These are phyloP conservation scores for Tetragonula clypearis DNA, from an alignment of 1,140 invertebrate species.

Conservation along the genomic window DNA sequence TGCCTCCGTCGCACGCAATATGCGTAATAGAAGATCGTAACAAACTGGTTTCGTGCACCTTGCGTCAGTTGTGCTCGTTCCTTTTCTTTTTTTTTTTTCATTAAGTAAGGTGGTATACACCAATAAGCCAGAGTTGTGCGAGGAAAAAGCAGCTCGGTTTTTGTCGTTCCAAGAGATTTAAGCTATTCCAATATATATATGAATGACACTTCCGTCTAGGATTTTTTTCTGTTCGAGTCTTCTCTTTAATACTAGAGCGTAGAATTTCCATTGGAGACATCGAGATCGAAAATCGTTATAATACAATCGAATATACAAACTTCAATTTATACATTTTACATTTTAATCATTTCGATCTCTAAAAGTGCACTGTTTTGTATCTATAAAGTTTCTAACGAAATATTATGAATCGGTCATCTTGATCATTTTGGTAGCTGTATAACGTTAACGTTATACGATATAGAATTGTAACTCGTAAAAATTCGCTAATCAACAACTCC, in stretches of 20 bases:
- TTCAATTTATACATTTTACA: no score
- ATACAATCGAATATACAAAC: no score
- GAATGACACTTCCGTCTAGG: background rate
- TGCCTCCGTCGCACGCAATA: constrained; percentile 48
- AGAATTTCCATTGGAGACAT: no score
- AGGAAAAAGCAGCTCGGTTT: constrained; percentile 37
- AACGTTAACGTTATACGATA: no score
- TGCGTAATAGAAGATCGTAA: constrained; percentile 43
- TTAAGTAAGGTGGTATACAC: constrained; percentile 70
- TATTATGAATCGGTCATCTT: no score
- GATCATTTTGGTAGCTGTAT: no score
- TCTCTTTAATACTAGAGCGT: background rate
- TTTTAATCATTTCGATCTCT: no score
- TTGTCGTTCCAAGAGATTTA: background rate
- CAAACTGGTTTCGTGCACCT: constrained; percentile 58
- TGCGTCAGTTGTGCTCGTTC: constrained; percentile 10
- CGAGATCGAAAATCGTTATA: no score
- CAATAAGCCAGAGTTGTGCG: constrained; percentile 69
- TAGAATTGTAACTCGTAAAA: background rate
- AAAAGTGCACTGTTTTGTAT: no score
- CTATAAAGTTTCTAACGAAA: no score
- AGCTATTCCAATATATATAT: background rate
- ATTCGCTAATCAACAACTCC: background rate
- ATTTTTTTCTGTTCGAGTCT: background rate
- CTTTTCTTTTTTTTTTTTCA: constrained; percentile 66